Percentiles rank a stretch among this genome's conserved stretches.
Conservation (phyloP, 2,113 vertebrate genomes). For the Hirundichthys speculiger region DNA sequence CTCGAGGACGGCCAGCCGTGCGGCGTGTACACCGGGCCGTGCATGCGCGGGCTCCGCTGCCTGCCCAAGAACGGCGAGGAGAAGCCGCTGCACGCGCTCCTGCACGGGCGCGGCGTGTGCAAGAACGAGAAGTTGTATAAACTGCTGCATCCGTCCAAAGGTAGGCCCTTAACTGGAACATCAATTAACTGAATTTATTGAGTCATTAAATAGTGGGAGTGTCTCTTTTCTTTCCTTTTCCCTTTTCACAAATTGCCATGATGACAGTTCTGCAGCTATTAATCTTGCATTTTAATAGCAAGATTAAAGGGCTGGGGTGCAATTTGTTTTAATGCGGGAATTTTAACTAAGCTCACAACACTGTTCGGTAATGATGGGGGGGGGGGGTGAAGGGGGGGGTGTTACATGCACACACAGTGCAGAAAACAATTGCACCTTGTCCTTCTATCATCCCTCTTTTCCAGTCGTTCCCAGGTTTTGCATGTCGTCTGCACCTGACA, state of each 20-base stretch:
- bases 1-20: conserved; percentile 91
- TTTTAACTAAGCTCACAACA: too few relatives aligned
- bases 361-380: too few relatives aligned
- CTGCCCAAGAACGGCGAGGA: conserved; percentile 93
- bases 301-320: too few relatives aligned
- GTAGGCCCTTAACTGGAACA: conserved; percentile 74
- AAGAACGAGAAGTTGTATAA: conserved; percentile 91
- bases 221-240: background rate
- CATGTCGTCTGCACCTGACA: too few relatives aligned
- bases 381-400: too few relatives aligned
- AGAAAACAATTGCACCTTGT: too few relatives aligned
- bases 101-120: conserved; percentile 93
- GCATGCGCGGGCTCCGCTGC: conserved; percentile 92
- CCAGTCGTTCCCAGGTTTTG: too few relatives aligned
- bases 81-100: conserved; percentile 95
- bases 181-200: conserved; percentile 5
- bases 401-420: too few relatives aligned
- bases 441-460: too few relatives aligned
- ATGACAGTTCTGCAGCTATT: background rate
- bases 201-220: background rate
- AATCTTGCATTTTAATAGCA: too few relatives aligned
- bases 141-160: conserved; percentile 76
- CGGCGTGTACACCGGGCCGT: conserved; percentile 96
- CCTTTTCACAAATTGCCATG: background rate
- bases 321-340: too few relatives aligned